Evolutionary conservation across 2,113 vertebrate species (phyloP).

Genomic region (Siphamia tubifer): DNA sequence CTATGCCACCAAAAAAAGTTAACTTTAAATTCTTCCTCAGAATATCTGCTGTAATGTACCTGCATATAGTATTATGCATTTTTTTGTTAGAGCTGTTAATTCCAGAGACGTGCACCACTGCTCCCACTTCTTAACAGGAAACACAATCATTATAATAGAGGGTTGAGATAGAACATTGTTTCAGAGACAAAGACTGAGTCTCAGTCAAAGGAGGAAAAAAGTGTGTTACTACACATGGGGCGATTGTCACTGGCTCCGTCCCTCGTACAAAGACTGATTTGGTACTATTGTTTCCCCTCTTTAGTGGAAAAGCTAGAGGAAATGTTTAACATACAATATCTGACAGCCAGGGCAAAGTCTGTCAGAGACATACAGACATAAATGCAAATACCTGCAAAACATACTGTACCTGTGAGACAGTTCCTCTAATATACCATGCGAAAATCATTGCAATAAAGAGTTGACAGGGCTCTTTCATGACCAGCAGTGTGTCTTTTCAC

Average conservation of each 20-base stretch:
- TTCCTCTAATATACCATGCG: no score
- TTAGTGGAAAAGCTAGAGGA: background rate
- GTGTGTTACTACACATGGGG: slow-evolving; percentile 23
- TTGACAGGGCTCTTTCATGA: background rate
- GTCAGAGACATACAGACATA: slow-evolving; percentile 21
- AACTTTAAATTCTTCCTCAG: background rate
- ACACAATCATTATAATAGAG: background rate
- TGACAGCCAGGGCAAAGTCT: background rate
- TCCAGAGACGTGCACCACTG: background rate
- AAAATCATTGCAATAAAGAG: slow-evolving; percentile 22
- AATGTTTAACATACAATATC: slow-evolving; percentile 18
- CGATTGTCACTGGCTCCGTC: background rate
- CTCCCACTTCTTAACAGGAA: background rate
- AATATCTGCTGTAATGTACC: background rate
- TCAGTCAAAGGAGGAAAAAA: slow-evolving; percentile 14
- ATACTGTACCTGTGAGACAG: no score
- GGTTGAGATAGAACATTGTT: slow-evolving; percentile 24
- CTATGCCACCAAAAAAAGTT: slow-evolving; percentile 1
- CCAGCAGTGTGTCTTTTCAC: slow-evolving; percentile 12
- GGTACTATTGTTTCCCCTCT: slow-evolving; percentile 1
- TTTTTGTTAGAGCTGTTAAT: background rate
- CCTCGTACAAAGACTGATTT: slow-evolving; percentile 1
- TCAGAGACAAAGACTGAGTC: slow-evolving; percentile 20
- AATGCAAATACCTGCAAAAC: slow-evolving; percentile 14
- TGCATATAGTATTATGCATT: background rate